phyloP scores from a whole-genome alignment of 2,888 invertebrate species.

The Chelonus formosanus region DNA sequence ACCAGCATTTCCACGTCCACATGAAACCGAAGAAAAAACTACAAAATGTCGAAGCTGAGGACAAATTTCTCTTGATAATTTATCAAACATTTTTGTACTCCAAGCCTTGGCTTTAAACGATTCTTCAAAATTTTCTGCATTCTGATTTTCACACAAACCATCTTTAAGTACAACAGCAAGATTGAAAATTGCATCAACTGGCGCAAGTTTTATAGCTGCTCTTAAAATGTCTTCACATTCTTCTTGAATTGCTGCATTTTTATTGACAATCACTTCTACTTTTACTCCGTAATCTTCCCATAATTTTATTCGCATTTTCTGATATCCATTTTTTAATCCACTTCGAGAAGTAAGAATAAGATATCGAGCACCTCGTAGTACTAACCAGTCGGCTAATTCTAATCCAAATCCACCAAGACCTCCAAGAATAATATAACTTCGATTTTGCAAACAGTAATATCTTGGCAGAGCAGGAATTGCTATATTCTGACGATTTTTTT shows the following conservation, averaged over 20 bases:
- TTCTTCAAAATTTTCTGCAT: constrained; percentile 65
- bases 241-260: constrained; percentile 74
- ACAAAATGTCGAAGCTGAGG: constrained; percentile 68
- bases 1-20: constrained; percentile 73
- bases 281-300: constrained; percentile 79
- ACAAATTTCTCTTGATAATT: constrained; percentile 66
- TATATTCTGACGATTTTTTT: constrained; percentile 41
- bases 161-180: constrained; percentile 71
- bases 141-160: constrained; percentile 68
- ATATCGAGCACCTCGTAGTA: constrained; percentile 81
- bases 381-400: constrained; percentile 87
- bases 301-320: constrained; percentile 72
- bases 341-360: constrained; percentile 82
- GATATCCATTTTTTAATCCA: constrained; percentile 85
- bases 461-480: constrained; percentile 65
- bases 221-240: constrained; percentile 78
- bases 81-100: constrained; percentile 70
- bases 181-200: constrained; percentile 74
- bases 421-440: constrained; percentile 74
- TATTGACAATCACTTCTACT: constrained; percentile 74
- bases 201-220: constrained; percentile 66
- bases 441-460: constrained; percentile 66
- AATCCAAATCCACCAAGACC: constrained; percentile 94
- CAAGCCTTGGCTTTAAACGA: constrained; percentile 70
- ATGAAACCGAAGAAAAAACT: constrained; percentile 73